These are phyloP conservation scores for Todiramphus saurophagus DNA, from an alignment of 2,113 vertebrate genomes.

Conservation along the genomic window DNA sequence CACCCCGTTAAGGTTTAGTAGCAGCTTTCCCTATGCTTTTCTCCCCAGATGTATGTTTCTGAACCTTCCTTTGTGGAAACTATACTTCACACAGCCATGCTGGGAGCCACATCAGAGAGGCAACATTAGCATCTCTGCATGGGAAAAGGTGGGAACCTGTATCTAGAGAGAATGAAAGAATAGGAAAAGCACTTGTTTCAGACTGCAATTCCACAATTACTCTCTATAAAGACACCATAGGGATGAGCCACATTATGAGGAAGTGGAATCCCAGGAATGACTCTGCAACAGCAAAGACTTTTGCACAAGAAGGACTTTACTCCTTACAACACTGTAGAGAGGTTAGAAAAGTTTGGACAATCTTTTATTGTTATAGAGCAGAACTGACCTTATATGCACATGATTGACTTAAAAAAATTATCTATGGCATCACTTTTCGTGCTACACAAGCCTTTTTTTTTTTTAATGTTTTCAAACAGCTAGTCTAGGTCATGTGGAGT, in stretches of 20 bases:
- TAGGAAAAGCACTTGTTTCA: not conserved
- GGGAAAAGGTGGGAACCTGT: not conserved
- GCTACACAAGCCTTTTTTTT: not conserved
- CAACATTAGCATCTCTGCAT: rapidly evolving
- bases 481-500: not conserved
- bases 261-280: not conserved
- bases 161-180: not conserved
- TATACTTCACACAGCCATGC: not conserved
- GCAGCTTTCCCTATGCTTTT: not conserved
- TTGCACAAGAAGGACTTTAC: not conserved
- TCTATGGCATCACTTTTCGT: not conserved
- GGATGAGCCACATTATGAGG: not conserved
- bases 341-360: not conserved
- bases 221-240: not conserved
- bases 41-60: not conserved
- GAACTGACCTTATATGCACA: not conserved
- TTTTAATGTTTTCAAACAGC: not conserved
- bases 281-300: not conserved
- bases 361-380: not conserved
- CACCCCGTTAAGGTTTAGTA: rapidly evolving
- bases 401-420: not conserved
- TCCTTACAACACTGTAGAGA: not conserved
- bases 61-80: not conserved
- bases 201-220: not conserved
- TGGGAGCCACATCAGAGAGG: not conserved